These are phyloP conservation scores for Sylvia atricapilla DNA, from an alignment of 2,113 vertebrate genomes.

Conservation along the genomic window DNA sequence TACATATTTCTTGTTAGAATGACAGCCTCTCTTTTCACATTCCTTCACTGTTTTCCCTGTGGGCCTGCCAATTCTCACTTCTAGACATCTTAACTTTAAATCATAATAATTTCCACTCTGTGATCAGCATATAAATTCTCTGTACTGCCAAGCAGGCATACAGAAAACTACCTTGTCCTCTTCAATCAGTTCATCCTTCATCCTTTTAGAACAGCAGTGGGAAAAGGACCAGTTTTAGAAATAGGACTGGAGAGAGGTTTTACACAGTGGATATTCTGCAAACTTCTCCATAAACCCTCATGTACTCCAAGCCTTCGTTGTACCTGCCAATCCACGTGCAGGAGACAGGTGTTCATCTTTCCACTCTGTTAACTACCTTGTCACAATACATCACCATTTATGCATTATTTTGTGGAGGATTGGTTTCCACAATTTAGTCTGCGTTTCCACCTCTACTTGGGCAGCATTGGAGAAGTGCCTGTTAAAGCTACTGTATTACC, in stretches of 20 bases:
- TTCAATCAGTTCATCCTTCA: neutral
- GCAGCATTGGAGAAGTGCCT: neutral
- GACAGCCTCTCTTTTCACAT: constrained; percentile 51
- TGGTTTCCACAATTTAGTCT: neutral
- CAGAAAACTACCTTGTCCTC: constrained; percentile 24
- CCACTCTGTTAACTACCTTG: constrained; percentile 13
- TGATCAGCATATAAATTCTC: constrained; percentile 62
- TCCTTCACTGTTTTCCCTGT: constrained; percentile 24
- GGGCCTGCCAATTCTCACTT: constrained; percentile 43
- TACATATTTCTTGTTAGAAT: constrained; percentile 52
- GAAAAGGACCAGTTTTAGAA: neutral
- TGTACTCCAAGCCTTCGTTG: neutral
- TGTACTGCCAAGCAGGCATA: neutral
- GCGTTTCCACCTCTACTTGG: neutral
- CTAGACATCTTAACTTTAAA: constrained; percentile 63
- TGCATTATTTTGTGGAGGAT: neutral
- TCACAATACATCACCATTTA: constrained; percentile 1
- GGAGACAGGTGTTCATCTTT: neutral
- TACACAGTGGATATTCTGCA: neutral
- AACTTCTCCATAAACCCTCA: neutral
- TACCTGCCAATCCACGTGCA: neutral
- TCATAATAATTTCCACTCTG: constrained; percentile 55
- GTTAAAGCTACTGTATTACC: neutral
- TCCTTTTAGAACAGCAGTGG: neutral
- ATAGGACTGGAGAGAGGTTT: neutral